Base-by-base conservation (phyloP, 2,113 vertebrate genomes). In the Athene cunicularia region DNA sequence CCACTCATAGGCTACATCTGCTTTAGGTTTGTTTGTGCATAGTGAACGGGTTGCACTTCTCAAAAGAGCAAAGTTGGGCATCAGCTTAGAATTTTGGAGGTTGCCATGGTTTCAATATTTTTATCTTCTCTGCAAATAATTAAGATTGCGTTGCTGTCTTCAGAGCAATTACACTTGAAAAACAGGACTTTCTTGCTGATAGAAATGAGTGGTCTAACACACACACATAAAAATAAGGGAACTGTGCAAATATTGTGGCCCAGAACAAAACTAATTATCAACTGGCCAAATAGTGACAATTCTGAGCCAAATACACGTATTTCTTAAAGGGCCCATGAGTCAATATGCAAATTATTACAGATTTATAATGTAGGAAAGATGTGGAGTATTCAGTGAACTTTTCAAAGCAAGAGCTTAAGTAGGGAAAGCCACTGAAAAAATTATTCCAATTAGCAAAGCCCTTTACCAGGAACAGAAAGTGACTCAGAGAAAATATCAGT, bases 31-130 rank as follows among this genome's bases (percentile, higher is more conserved):
- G 0, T 62, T 74, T 58, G 49, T 88, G 45, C 59, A 15, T 8
- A 4, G 5, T 20, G 55, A 92, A n/a, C 83, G 87, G 64, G 91
- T 60, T 89, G 76, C 28, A 22, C 64, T 94, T 72, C 80, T 85
- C 62, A 91, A 77, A 89, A 93, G 68, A 95, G 58, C 32, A 81
- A 89, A 93, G 67, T 9, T 95, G 74, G 93, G 80, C 41, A 82
- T 73, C 77, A 43, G 77, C 33, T 95, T 63, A 53, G 62, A 85
- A 90, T 86, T 96, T 83, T 91, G 88, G 77, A 95, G 30, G 95
- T 97, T 97, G 91, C 92, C 60, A 90, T 96, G 88, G 96, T 97
- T 97, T 91, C 93, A 84, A 35, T 80, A 86, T 93, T 95, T 88
- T 94, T 85, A 91, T 97, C 87, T 95, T 89, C 17, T 70, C 63